A percentile compares a stretch with the other conserved stretches of the same genome.
These are phyloP conservation scores for Sweltsa coloradensis DNA, from an alignment of 1,140 invertebrate genomes.

Conservation along the genomic window DNA sequence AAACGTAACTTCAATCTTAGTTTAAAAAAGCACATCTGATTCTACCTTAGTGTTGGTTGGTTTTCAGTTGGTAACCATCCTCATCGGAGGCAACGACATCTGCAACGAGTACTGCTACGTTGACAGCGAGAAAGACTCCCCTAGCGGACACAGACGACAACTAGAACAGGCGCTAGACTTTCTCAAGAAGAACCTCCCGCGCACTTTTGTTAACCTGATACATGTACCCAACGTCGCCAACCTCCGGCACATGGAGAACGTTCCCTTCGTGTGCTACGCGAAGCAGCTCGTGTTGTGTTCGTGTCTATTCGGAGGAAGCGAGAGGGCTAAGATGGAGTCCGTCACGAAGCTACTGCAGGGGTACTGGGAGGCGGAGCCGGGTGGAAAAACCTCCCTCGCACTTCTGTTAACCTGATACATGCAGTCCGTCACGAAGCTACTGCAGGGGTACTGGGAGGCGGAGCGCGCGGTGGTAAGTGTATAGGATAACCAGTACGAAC, in stretches of 20 bases:
- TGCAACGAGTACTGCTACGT: slow-evolving; percentile 45
- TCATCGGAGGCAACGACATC: slow-evolving; percentile 58
- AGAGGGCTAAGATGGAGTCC: slow-evolving; percentile 10
- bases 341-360: slow-evolving; percentile 7
- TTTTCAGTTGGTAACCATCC: slow-evolving; percentile 47
- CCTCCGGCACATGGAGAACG: slow-evolving; percentile 11
- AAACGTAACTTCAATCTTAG: no score
- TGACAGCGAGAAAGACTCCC: slow-evolving; percentile 31
- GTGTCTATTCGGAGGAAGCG: slow-evolving; percentile 11
- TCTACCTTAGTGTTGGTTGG: not conserved
- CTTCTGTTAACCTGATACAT: slow-evolving; percentile 41
- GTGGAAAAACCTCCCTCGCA: slow-evolving; percentile 44
- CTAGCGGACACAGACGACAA: slow-evolving; percentile 44
- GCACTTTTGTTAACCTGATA: slow-evolving; percentile 45
- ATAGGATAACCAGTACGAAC: no score
- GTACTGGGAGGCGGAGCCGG: slow-evolving; percentile 13
- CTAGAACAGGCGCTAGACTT: slow-evolving; percentile 45
- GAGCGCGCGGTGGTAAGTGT: slow-evolving; percentile 19
- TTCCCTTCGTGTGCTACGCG: slow-evolving; percentile 10
- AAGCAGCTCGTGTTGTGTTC: slow-evolving; percentile 13
- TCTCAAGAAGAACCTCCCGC: slow-evolving; percentile 42
- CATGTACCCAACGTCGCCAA: slow-evolving; percentile 11
- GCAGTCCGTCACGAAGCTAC: slow-evolving; percentile 4
- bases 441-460: slow-evolving; percentile 12
- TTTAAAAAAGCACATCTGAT: no score